Evolutionary conservation across 2,113 vertebrate species (phyloP).

Genomic region (Gasterosteus nipponicus): DNA sequence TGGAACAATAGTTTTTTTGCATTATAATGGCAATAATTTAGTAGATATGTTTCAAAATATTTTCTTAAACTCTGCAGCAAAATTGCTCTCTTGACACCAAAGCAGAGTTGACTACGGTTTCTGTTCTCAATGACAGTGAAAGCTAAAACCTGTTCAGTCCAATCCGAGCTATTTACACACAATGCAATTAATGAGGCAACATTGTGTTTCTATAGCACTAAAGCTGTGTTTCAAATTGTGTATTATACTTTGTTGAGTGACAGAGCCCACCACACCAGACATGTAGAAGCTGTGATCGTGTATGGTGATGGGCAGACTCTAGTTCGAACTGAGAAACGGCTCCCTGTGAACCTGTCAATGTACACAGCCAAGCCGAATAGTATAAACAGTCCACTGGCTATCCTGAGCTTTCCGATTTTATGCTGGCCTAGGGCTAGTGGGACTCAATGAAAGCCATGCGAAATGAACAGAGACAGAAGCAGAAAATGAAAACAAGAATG

Average conservation of each 20-base stretch:
- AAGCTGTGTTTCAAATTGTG: background rate
- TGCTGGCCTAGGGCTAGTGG: constrained; percentile 27
- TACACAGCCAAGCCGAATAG: constrained; percentile 40
- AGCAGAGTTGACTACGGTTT: background rate
- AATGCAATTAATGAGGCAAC: background rate
- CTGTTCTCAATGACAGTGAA: background rate
- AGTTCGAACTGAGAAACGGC: constrained; percentile 19
- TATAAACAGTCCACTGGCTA: constrained; percentile 60
- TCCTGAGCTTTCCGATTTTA: constrained; percentile 43
- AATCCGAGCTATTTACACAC: background rate
- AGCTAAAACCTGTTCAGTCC: background rate
- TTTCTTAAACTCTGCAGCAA: background rate
- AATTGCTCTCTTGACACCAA: background rate
- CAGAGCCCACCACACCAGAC: background rate
- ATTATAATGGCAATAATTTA: background rate
- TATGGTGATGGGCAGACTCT: background rate
- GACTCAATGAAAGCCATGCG: constrained; percentile 52
- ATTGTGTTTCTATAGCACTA: background rate
- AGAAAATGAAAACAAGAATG: constrained; percentile 55
- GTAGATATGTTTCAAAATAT: background rate
- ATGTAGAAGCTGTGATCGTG: constrained; percentile 4
- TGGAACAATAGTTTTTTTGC: background rate
- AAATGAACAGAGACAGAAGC: constrained; percentile 56
- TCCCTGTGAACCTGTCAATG: constrained; percentile 33
- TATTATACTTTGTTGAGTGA: background rate